Base-by-base conservation (phyloP, 1,140 invertebrate genomes). In the Lordiphosa clarofinis region DNA sequence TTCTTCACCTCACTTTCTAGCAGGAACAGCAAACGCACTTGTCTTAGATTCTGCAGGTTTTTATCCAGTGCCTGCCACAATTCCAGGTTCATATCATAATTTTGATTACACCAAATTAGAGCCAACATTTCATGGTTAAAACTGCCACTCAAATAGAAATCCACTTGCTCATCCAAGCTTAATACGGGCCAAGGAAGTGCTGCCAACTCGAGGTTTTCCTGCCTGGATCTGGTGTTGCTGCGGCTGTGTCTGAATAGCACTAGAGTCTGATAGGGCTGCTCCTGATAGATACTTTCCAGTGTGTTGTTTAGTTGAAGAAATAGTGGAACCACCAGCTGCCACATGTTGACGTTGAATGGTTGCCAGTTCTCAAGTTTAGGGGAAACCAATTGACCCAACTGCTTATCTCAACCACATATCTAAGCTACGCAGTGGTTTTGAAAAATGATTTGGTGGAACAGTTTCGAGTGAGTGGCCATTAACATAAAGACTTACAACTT, bases 21-120 rank as follows among this genome's bases (percentile, higher is more conserved):
- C 28, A 55, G 4, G 4, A 76, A 4, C 3, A 82, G 10, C 12
- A 82, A 11, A 1, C 78, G 31, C 1, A 54, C 43, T 5, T 73
- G 65, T 1, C 75, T 54, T 73, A 82, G 84, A 37, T 84, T 76
- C 7, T 50, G 11, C 1, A 82, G 56, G 56, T 61, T 78, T 7
- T 8, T 28, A 19, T 71, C 73, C 37, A 82, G 31, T 1, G 68
- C 64, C 38, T 56, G 55, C 72, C 76, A 81, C 12, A 84, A 31
- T 12, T 61, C 56, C 13, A 9, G 10, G 38, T 81, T 57, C 49
- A 37, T 37, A 1, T 33, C 5, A 10, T 5, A 4, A 4, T 55
- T 37, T 6, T 46, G 49, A 4, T 53, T 81, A n/a, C 42, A 50
- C 24, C 6, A 4, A 15, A 15, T 15, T 1, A 81, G n/a, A 0